Evolutionary conservation across 2,888 invertebrate genomes (phyloP).

Genomic region (Spodoptera exigua): DNA sequence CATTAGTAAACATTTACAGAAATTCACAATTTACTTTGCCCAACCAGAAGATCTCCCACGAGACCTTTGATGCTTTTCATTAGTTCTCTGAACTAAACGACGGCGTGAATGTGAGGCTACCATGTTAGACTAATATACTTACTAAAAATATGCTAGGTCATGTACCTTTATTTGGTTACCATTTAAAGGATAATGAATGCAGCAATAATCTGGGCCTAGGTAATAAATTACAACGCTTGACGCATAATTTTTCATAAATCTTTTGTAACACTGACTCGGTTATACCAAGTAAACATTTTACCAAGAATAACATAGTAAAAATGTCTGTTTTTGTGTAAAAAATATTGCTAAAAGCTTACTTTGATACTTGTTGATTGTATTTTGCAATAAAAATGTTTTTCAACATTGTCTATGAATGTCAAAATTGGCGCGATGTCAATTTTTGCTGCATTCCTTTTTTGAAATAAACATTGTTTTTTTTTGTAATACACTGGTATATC

Average conservation of each 20-base stretch:
- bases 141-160: conserved; percentile 31
- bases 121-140: conserved; percentile 4
- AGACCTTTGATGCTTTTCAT: too few species aligned
- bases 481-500: too few species aligned
- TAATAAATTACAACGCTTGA: conserved; percentile 50
- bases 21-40: too few species aligned
- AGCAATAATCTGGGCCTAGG: conserved; percentile 33
- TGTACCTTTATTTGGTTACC: conserved; percentile 28
- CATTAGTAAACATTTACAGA: too few species aligned
- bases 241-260: conserved; percentile 50
- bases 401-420: too few species aligned
- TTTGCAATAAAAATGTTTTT: too few species aligned
- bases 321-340: too few species aligned
- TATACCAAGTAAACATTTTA: conserved; percentile 16
- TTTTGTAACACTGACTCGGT: conserved; percentile 19
- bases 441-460: neutral
- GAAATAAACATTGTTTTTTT: too few species aligned
- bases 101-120: conserved; percentile 10
- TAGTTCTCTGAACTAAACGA: too few species aligned
- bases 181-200: conserved; percentile 41
- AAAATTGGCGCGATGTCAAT: neutral
- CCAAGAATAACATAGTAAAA: too few species aligned
- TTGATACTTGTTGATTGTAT: neutral
- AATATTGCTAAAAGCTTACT: too few species aligned
- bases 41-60: too few species aligned